Evolutionary conservation across 1,140 invertebrate species (phyloP), one percentile per base, ranked within the genome.

Genomic region (Orius insidiosus): DNA sequence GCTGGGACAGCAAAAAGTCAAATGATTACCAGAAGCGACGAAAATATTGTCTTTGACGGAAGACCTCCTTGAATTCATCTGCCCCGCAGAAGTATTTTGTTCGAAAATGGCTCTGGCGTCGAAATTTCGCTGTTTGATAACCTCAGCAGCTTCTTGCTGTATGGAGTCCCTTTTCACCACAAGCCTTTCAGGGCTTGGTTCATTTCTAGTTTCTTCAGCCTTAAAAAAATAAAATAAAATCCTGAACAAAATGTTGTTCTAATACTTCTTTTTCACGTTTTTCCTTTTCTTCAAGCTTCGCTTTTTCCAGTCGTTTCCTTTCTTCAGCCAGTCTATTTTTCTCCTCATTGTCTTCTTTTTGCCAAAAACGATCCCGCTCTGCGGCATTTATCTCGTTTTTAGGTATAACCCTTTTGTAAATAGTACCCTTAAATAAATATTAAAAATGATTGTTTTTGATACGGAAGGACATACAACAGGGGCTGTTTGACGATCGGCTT

Each of bases 331-430:
- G 61, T 47, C 84, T 68, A 47, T 68, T 69, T n/a, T 80, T 81
- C 56, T 86, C 82, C 58, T 85, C 81, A 61, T 84, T 75, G 65
- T 88, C 82, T 65, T 88, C 80, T 56, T 82, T 78, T 50, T 81
- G 70, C 88, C 88, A 92, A 63, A 93, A 93, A 57, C 84, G 75
- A 65, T 93, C 85, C 56, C 87, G 69, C 58, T 85, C 78, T 52
- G 69, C 75, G 2, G 80, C 71, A 64, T 89, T 86, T 24, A 93
- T 86, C 64, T 93, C 89, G 67, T 81, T 67, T 37, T 65, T 65
- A 3, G 77, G 74, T 53, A 68, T 69, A 14, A 76, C 71, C 58
- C 70, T 67, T 52, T 74, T 64, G 52, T 76, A 77, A 19, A 66
- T 64, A 15, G 73, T 72, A 19, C 70, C 69, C 71, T 73, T 52